Evolutionary conservation across 1,140 invertebrate genomes (phyloP).

Genomic region (Zaprionus africanus): DNA sequence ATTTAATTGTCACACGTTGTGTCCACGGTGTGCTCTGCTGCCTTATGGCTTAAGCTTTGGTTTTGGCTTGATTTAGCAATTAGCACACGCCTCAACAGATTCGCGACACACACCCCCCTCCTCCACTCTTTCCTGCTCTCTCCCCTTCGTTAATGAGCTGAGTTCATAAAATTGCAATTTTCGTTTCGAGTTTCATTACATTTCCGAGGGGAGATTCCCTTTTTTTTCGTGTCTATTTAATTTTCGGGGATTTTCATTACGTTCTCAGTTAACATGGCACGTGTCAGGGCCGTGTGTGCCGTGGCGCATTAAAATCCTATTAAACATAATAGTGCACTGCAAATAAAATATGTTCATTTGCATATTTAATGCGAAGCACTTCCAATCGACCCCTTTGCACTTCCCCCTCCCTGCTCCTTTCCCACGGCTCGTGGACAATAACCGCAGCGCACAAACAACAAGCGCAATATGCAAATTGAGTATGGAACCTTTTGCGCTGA

Average conservation of each 20-base stretch:
- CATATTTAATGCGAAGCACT: slow-evolving; percentile 51
- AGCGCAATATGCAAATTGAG: slow-evolving; percentile 25
- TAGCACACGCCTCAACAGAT: slow-evolving; percentile 53
- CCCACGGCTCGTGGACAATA: not conserved
- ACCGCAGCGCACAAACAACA: slow-evolving; percentile 2
- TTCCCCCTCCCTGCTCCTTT: not conserved
- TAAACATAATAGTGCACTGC: slow-evolving; percentile 48
- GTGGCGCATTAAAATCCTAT: slow-evolving; percentile 64
- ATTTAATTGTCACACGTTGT: slow-evolving; percentile 61
- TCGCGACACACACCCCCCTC: slow-evolving; percentile 1
- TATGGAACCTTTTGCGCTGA: slow-evolving; percentile 1
- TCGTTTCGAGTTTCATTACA: not conserved
- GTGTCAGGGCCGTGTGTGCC: slow-evolving; percentile 30
- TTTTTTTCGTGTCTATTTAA: slow-evolving; percentile 33
- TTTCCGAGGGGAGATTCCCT: not conserved
- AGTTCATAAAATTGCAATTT: slow-evolving; percentile 7
- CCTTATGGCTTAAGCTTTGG: slow-evolving; percentile 12
- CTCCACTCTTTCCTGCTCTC: too few relatives aligned
- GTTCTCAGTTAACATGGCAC: slow-evolving; percentile 13
- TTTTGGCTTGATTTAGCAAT: slow-evolving; percentile 72
- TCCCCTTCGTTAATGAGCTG: slow-evolving; percentile 1
- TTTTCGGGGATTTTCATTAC: slow-evolving; percentile 4
- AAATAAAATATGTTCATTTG: slow-evolving; percentile 68
- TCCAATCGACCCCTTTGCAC: not conserved
- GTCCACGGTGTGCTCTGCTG: not conserved